Conservation (phyloP, 2,888 invertebrate species). For the Lycophotia porphyrea region DNA sequence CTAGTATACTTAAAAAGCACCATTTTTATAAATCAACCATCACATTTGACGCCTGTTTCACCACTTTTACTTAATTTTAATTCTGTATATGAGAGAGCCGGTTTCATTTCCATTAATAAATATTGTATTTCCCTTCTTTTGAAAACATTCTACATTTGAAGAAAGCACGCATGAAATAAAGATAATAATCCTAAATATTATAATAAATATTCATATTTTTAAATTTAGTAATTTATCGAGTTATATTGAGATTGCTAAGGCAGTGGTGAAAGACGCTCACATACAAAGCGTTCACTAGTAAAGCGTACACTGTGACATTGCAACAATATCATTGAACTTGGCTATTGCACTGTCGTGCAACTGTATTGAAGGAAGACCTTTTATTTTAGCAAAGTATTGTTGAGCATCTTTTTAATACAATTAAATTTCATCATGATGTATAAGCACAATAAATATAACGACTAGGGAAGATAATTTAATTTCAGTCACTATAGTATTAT, state of each 20-base stretch:
- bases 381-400: conserved; percentile 18
- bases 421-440: conserved; percentile 31
- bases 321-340: conserved; percentile 21
- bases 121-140: background rate
- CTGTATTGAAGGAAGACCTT: conserved; percentile 40
- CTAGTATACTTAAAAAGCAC: conserved; percentile 65
- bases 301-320: conserved; percentile 35
- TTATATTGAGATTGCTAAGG: conserved; percentile 12
- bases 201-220: background rate
- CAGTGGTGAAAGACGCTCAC: conserved; percentile 51
- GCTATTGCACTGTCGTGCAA: conserved; percentile 33
- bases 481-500: conserved; percentile 45
- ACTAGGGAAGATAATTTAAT: conserved; percentile 46
- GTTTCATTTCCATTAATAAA: background rate
- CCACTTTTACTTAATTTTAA: conserved; percentile 43
- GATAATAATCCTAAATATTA: background rate
- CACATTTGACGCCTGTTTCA: conserved; percentile 50
- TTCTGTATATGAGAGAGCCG: no score
- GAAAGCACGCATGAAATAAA: background rate
- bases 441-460: conserved; percentile 43
- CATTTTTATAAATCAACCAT: conserved; percentile 61
- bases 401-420: conserved; percentile 27
- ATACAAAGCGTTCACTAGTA: conserved; percentile 16
- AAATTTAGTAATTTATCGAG: background rate
- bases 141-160: background rate